Percentiles rank a stretch among this genome's conserved stretches.
These are phyloP conservation scores for Parnassius apollo DNA, from an alignment of 2,888 invertebrate genomes.

Conservation along the genomic window DNA sequence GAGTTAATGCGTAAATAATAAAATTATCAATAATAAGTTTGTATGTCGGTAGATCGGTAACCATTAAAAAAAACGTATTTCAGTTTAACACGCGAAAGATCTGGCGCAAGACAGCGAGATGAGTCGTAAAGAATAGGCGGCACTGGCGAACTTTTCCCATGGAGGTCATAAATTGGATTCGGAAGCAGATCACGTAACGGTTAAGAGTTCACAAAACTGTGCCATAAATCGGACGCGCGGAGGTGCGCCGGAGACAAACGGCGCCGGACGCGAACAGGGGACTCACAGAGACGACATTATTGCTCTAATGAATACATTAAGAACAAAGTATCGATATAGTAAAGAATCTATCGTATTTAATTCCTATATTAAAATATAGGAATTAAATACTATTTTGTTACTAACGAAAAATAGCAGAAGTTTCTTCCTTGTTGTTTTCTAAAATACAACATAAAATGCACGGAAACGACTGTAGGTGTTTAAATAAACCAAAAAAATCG, in stretches of 20 bases:
- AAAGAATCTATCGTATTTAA: no score
- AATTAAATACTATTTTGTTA: no score
- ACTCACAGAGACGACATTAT: constrained; percentile 32
- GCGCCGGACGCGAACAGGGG: constrained; percentile 55
- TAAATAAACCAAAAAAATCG: no score
- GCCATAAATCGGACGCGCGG: constrained; percentile 79
- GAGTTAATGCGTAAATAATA: not conserved
- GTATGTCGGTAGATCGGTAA: not conserved
- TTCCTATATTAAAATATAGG: no score
- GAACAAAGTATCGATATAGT: no score
- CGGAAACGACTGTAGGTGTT: no score
- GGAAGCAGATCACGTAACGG: constrained; percentile 81
- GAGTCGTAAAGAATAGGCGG: constrained; percentile 76
- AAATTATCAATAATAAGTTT: not conserved
- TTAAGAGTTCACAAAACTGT: constrained; percentile 81
- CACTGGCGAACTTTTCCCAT: constrained; percentile 70
- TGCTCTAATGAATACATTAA: no score
- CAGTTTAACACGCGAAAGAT: constrained; percentile 22
- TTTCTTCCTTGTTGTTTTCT: no score
- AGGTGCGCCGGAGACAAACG: constrained; percentile 80
- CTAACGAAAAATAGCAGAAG: no score
- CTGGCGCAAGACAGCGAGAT: constrained; percentile 54
- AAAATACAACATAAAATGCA: no score
- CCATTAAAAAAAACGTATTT: constrained; percentile 18
- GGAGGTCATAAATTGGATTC: constrained; percentile 79